Evolutionary conservation across 2,888 invertebrate genomes (phyloP).

Genomic region (Drosophila picticornis): DNA sequence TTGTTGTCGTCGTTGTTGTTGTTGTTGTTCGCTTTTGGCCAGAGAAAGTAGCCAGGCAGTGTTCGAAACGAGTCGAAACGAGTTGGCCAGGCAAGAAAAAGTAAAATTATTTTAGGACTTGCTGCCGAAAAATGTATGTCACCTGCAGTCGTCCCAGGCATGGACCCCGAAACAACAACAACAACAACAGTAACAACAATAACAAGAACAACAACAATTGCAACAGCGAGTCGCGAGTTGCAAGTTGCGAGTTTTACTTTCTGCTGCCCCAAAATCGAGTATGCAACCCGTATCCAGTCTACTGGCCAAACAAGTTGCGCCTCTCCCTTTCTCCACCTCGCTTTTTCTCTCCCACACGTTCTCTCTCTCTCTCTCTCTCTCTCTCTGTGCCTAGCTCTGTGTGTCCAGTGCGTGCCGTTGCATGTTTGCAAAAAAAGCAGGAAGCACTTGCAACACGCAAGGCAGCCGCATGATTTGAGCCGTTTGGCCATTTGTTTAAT

Average conservation of each 20-base stretch:
- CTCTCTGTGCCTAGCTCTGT: background rate
- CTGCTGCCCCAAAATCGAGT: constrained; percentile 65
- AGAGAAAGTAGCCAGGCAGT: constrained; percentile 64
- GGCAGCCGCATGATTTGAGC: constrained; percentile 60
- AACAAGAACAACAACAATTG: constrained; percentile 28
- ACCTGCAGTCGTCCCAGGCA: constrained; percentile 65
- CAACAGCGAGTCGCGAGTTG: constrained; percentile 25
- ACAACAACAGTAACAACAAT: constrained; percentile 24
- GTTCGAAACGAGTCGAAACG: constrained; percentile 46
- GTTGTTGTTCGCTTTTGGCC: constrained; percentile 25
- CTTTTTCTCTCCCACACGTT: background rate
- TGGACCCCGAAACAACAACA: constrained; percentile 18
- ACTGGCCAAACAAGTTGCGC: constrained; percentile 69
- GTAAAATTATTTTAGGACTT: constrained; percentile 77
- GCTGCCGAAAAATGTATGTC: constrained; percentile 69
- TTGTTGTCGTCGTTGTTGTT: constrained; percentile 14
- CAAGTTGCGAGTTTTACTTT: constrained; percentile 65
- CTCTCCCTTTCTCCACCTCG: constrained; percentile 15
- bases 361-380: background rate
- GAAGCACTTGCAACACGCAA: constrained; percentile 79
- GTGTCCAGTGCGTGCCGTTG: constrained; percentile 59
- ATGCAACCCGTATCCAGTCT: constrained; percentile 39
- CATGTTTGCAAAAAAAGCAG: constrained; percentile 66
- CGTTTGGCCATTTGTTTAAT: constrained; percentile 65
- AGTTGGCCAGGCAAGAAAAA: constrained; percentile 68